Conservation (phyloP, 2,797 vertebrate species). For the Bryconaethiops microstoma region DNA sequence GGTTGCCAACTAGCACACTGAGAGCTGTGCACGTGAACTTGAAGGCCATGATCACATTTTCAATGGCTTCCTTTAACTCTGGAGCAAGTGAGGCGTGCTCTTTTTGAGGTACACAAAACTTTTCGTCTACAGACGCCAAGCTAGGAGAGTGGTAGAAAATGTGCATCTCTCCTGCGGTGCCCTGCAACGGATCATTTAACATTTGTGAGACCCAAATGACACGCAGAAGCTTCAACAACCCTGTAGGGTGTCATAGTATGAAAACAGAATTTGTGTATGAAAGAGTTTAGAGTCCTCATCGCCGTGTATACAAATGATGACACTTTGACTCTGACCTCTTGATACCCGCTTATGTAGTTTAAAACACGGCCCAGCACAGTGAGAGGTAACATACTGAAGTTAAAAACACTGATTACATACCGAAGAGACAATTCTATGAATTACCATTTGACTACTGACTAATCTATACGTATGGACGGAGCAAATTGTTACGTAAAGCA, state of each 20-base stretch:
- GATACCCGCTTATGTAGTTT: background rate
- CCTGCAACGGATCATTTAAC: conserved; percentile 8
- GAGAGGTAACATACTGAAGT: background rate
- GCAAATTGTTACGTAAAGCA: background rate
- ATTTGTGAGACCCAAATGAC: conserved; percentile 6
- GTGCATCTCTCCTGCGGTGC: background rate
- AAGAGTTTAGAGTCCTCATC: background rate
- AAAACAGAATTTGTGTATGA: background rate
- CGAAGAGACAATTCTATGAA: background rate
- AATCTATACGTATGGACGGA: background rate
- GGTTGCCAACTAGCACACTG: background rate
- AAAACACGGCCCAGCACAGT: background rate
- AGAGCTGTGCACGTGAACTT: background rate
- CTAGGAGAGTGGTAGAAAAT: background rate
- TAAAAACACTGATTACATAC: too few relatives aligned
- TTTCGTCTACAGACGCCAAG: background rate
- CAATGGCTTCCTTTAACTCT: background rate
- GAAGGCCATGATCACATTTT: background rate
- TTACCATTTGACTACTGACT: background rate
- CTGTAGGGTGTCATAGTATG: background rate
- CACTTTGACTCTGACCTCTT: conserved; percentile 1
- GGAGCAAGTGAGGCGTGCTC: background rate
- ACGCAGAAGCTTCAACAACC: background rate
- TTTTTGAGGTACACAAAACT: background rate
- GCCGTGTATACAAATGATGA: background rate